Conservation (phyloP, 2,888 invertebrate species). For the Epinotia ramella region DNA sequence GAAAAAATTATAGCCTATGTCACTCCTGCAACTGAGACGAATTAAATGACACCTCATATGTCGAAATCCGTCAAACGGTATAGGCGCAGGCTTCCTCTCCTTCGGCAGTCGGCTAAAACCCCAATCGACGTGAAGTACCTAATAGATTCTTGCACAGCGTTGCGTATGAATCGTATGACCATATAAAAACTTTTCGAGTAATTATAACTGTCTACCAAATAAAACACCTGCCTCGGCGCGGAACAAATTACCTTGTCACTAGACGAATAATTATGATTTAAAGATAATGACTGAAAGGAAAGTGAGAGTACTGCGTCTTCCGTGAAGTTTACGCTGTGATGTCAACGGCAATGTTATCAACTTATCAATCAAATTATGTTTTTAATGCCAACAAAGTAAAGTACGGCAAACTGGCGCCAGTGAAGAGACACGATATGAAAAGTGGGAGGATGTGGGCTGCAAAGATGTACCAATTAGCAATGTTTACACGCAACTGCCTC, state of each 20-base stretch:
- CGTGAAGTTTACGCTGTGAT: constrained; percentile 10
- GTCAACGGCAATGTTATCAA: neutral
- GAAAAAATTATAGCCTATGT: no score
- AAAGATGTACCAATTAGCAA: constrained; percentile 5
- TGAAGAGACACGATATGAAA: constrained; percentile 4
- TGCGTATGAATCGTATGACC: neutral
- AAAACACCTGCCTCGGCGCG: constrained; percentile 4
- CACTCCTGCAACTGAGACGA: no score
- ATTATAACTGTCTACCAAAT: constrained; percentile 16
- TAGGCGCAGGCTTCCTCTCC: no score
- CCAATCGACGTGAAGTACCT: neutral
- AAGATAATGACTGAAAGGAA: constrained; percentile 43
- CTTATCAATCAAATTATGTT: neutral
- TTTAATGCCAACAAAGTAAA: neutral
- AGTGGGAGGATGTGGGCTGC: constrained; percentile 19
- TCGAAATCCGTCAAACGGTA: no score
- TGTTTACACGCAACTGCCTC: neutral
- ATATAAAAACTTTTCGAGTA: constrained; percentile 8
- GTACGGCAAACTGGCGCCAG: neutral
- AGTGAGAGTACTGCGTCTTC: constrained; percentile 46
- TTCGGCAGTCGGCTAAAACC: no score
- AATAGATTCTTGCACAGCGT: neutral
- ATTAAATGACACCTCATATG: no score
- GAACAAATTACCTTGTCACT: constrained; percentile 29
- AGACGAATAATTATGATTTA: constrained; percentile 42